Base-by-base conservation (phyloP, 2,113 vertebrate genomes). In the Gopherus evgoodei region DNA sequence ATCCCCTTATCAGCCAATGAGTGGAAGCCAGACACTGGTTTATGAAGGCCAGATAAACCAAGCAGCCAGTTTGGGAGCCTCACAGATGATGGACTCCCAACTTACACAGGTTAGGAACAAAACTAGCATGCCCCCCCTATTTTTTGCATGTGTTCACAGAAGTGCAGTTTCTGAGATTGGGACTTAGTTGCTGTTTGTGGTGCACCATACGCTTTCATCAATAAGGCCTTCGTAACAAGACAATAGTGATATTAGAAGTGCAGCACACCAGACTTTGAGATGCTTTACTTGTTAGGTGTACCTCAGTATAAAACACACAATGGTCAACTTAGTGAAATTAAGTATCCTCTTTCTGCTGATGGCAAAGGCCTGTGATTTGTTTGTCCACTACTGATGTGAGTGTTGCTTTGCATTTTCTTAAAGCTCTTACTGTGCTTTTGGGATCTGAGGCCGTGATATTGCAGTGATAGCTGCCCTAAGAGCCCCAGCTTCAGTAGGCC, bases 81-180 rank as follows among this genome's bases (percentile, higher is more conserved):
- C 99, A 62, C 99, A 99, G 97, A 98, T 99, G 96, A 98, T 99
- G 99, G 99, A 99, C 98, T 99, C 99, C 21, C 99, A 99, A 96
- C 99, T 99, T 83, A 99, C 99, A 16, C 99, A 99, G 99, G 99
- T 99, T 59, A 97, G 98, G 90, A 96, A 57, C 56, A 88, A 78
- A 88, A 90, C 79, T 96, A 44, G 44, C 13, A 27, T 89, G 53
- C 21, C 49, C 11, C 10, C 24, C 25, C 78, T 81, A 27, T 44
- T 38, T 50, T 84, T 24, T 50, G 78, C 83, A 57, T 83, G 27
- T 75, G 82, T 91, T 87, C 87, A 90, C 81, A 93, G 38, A 84
- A 27, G 27, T 2, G 56, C 69, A 91, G 42, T 89, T 92, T 84
- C 65, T 91, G 93, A 91, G 94, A 11, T 62, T 52, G 31, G 50